Evolutionary conservation across 2,113 vertebrate species (phyloP).

Genomic region (Eonycteris spelaea): DNA sequence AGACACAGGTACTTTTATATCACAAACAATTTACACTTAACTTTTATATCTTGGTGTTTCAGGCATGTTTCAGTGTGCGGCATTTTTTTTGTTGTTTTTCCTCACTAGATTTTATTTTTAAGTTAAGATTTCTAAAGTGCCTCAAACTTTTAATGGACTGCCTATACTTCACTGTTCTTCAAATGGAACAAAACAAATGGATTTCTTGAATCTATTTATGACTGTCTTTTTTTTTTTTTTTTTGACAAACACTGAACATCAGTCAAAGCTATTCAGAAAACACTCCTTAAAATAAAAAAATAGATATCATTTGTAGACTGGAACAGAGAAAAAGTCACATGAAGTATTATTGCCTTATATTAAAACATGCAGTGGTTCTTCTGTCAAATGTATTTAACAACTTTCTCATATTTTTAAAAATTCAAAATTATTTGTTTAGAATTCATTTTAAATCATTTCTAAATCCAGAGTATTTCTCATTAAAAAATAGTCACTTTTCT

Average conservation of each 20-base stretch:
- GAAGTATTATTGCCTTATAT: background rate
- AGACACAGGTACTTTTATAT: background rate
- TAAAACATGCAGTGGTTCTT: background rate
- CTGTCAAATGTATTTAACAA: background rate
- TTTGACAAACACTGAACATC: background rate
- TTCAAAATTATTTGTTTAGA: background rate
- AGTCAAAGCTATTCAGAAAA: background rate
- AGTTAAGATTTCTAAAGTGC: conserved; percentile 13
- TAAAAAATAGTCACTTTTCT: background rate
- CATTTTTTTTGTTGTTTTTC: background rate
- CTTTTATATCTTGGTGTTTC: background rate
- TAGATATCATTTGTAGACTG: background rate
- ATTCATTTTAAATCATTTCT: background rate
- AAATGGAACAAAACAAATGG: background rate
- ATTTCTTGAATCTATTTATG: background rate
- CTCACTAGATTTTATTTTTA: background rate
- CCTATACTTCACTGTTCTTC: background rate
- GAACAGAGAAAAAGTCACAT: background rate
- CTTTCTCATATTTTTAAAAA: background rate
- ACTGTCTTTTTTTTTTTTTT: background rate
- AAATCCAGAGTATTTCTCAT: background rate
- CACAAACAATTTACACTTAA: background rate
- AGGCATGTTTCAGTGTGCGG: background rate
- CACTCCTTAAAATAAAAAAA: background rate
- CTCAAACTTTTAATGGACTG: background rate